A percentile compares a stretch with the other conserved stretches of the same genome.
These are phyloP conservation scores for Amphimallon solstitiale DNA, from an alignment of 2,888 invertebrate genomes.

Conservation along the genomic window DNA sequence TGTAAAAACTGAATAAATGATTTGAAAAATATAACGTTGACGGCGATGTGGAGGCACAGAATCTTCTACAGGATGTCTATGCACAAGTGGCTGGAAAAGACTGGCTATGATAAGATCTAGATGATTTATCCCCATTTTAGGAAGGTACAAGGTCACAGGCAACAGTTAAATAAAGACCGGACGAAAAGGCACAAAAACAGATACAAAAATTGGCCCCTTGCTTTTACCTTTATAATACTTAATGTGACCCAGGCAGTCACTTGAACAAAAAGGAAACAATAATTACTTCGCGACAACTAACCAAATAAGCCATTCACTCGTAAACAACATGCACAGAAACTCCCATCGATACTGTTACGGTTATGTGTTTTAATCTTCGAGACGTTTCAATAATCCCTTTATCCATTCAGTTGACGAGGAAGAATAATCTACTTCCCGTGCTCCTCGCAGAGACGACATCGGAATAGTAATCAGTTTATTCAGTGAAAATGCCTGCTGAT, in stretches of 20 bases:
- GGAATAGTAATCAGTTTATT: conserved; percentile 29
- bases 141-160: not conserved
- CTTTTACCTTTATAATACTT: too few relatives aligned
- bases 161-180: too few relatives aligned
- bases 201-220: too few relatives aligned
- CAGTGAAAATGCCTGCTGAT: not conserved
- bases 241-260: too few relatives aligned
- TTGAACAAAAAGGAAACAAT: too few relatives aligned
- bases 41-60: not conserved
- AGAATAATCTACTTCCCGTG: conserved; percentile 1
- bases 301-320: not conserved
- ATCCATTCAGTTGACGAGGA: not conserved
- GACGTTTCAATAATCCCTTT: conserved; percentile 4
- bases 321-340: not conserved
- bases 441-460: not conserved
- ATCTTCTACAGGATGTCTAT: not conserved
- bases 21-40: not conserved
- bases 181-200: too few relatives aligned
- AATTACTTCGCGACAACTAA: not conserved
- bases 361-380: conserved; percentile 25
- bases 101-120: not conserved
- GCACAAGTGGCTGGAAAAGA: not conserved
- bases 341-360: conserved; percentile 7
- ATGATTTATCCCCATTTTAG: not conserved
- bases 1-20: not conserved